phyloP scores from a whole-genome alignment of 2,888 invertebrate genomes.

The Petrophora chlorosata region DNA sequence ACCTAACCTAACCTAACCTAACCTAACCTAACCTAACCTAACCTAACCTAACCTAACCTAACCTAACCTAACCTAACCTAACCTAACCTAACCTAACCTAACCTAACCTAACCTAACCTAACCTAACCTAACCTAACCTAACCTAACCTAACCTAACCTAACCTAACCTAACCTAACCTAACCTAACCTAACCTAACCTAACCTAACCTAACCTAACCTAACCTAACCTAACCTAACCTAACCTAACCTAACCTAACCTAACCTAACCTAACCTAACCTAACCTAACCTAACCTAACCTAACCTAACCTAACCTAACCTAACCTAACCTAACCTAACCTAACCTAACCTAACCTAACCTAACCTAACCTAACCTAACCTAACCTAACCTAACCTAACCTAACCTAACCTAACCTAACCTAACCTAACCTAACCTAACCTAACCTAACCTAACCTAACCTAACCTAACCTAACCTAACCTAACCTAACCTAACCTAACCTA shows the following conservation, averaged over 20 bases:
- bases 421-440: conserved; percentile 24
- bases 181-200: conserved; percentile 15
- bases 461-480: conserved; percentile 29
- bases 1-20: conserved; percentile 27
- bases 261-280: conserved; percentile 25
- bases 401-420: conserved; percentile 30
- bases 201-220: conserved; percentile 20
- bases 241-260: conserved; percentile 19
- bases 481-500: conserved; percentile 27
- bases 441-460: conserved; percentile 26
- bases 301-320: conserved; percentile 23
- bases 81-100: conserved; percentile 15
- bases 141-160: conserved; percentile 17
- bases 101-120: conserved; percentile 13
- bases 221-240: conserved; percentile 16
- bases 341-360: conserved; percentile 25
- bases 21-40: conserved; percentile 17
- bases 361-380: conserved; percentile 29
- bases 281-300: conserved; percentile 36
- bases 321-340: conserved; percentile 27
- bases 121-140: conserved; percentile 15
- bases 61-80: conserved; percentile 14
- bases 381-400: conserved; percentile 25
- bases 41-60: conserved; percentile 22
- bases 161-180: conserved; percentile 16